Percentiles rank a stretch among this genome's conserved stretches.
Evolutionary conservation across 2,113 vertebrate genomes (phyloP).

Genomic region (Upupa epops): DNA sequence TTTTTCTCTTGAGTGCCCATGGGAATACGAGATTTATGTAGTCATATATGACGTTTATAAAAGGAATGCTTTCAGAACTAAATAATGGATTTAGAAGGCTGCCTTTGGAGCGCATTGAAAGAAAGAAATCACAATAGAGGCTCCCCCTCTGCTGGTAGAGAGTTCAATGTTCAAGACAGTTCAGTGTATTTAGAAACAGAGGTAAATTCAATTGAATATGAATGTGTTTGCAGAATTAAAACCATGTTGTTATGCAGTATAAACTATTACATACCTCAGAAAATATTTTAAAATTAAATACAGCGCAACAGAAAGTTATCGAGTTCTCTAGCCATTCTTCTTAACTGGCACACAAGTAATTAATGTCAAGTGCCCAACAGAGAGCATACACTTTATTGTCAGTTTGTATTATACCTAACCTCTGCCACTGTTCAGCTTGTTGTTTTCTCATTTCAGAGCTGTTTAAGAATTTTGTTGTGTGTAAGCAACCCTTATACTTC

Average conservation of each 20-base stretch:
- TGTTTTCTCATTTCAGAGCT: neutral
- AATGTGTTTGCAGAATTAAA: neutral
- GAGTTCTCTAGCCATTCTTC: neutral
- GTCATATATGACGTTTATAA: neutral
- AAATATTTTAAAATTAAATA: neutral
- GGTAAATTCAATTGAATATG: neutral
- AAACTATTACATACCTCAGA: neutral
- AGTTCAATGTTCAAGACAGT: neutral
- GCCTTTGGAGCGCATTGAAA: conserved; percentile 5
- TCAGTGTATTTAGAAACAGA: neutral
- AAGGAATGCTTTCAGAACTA: neutral
- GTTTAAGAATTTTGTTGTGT: neutral
- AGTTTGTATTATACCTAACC: neutral
- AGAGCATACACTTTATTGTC: neutral
- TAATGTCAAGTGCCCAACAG: neutral
- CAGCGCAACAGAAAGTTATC: neutral
- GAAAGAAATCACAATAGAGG: conserved; percentile 26
- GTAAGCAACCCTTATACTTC: neutral
- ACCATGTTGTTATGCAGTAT: neutral
- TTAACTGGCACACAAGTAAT: neutral
- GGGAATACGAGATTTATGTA: neutral
- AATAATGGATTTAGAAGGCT: conserved; percentile 16
- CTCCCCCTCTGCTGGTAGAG: conserved; percentile 11
- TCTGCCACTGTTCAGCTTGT: neutral
- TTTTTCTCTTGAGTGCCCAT: neutral